These are phyloP conservation scores for Sarcophaga peregrina DNA, from an alignment of 1,140 invertebrate species.

Conservation along the genomic window DNA sequence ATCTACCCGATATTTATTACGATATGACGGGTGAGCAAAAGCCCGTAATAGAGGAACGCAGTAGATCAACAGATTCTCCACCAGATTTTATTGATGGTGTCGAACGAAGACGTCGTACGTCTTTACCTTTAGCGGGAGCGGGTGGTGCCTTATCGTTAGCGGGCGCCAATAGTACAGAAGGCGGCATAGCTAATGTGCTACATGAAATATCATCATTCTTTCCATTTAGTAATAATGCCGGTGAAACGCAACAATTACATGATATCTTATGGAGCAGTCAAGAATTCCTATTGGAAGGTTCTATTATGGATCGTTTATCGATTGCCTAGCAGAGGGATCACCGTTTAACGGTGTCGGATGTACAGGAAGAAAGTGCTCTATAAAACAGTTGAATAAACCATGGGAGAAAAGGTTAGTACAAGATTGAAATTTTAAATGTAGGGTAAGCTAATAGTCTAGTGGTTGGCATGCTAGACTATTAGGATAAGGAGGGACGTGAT, in stretches of 20 bases:
- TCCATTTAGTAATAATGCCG: slow-evolving; percentile 66
- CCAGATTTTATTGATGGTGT: slow-evolving; percentile 61
- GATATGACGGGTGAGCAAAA: slow-evolving; percentile 49
- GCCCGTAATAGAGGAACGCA: slow-evolving; percentile 19
- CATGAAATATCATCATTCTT: slow-evolving; percentile 69
- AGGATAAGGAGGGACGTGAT: too few relatives aligned
- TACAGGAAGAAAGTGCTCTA: not conserved
- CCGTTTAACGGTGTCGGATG: not conserved
- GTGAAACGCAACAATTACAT: slow-evolving; percentile 61
- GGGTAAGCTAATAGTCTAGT: too few relatives aligned
- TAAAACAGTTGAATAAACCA: too few relatives aligned
- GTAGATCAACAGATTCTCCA: slow-evolving; percentile 8
- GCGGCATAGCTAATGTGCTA: slow-evolving; percentile 44
- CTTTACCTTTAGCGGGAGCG: slow-evolving; percentile 11
- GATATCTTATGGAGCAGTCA: slow-evolving; percentile 62
- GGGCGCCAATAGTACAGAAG: slow-evolving; percentile 45
- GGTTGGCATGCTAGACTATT: too few relatives aligned
- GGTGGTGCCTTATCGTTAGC: not conserved
- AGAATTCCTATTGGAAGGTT: slow-evolving; percentile 58
- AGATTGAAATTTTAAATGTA: too few relatives aligned
- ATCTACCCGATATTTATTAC: slow-evolving; percentile 60
- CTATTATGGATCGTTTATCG: slow-evolving; percentile 64
- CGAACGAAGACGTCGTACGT: slow-evolving; percentile 54
- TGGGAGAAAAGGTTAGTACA: not conserved
- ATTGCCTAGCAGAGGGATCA: slow-evolving; percentile 49